A percentile compares a stretch with the other conserved stretches of the same genome.
These are phyloP conservation scores for Achatina immaculata DNA, from an alignment of 1,140 invertebrate genomes.

Conservation along the genomic window DNA sequence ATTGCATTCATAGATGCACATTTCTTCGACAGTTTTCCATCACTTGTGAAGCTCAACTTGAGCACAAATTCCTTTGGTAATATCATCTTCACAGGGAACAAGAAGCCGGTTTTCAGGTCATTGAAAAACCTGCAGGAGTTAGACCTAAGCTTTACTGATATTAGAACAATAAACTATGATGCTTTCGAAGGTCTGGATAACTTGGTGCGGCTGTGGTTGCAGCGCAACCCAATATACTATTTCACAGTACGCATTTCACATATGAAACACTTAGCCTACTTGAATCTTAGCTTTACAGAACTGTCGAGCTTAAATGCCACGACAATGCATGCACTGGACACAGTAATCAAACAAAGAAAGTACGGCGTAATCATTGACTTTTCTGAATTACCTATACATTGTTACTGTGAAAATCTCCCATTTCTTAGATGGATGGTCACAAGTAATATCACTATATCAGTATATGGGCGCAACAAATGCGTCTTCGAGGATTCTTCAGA, in stretches of 20 bases:
- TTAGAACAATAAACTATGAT: not conserved
- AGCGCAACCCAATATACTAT: not conserved
- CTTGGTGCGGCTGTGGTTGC: not conserved
- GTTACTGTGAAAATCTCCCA: not conserved
- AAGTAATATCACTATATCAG: not conserved
- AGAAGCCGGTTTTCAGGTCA: not conserved
- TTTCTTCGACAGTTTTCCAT: slow-evolving; percentile 3
- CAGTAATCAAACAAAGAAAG: not conserved
- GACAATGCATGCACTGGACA: not conserved
- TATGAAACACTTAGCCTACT: not conserved
- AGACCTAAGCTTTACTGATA: not conserved
- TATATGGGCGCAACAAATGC: not conserved
- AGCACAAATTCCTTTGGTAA: not conserved
- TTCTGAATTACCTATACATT: not conserved
- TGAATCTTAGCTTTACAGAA: not conserved
- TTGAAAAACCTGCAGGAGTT: not conserved
- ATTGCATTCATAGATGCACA: not conserved
- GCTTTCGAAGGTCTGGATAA: not conserved
- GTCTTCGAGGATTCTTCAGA: slow-evolving; percentile 1
- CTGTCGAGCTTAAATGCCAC: not conserved
- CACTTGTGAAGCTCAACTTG: not conserved
- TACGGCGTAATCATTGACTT: not conserved
- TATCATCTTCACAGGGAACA: not conserved
- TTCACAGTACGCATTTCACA: not conserved
- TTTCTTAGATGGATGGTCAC: not conserved